Percentiles rank a stretch among this genome's conserved stretches.
phyloP scores from a whole-genome alignment of 2,888 invertebrate species.

The Ornithoptera alexandrae region DNA sequence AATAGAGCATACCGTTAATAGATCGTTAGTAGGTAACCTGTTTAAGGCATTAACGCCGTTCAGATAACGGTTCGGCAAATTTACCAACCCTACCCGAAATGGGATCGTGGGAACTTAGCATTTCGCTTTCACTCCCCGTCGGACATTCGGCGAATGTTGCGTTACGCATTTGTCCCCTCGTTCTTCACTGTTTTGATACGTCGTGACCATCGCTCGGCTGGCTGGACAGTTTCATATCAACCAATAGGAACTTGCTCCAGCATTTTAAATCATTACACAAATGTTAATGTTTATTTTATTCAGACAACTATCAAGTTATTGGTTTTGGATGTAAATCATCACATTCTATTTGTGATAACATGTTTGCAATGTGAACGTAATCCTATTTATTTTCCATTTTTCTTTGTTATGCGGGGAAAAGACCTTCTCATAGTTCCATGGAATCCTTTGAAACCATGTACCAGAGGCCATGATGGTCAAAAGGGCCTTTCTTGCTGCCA shows the following conservation, averaged over 20 bases:
- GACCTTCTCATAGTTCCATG: no score
- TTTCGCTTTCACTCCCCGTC: conserved; percentile 45
- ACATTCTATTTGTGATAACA: background rate
- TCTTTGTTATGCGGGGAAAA: no score
- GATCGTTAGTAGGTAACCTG: background rate
- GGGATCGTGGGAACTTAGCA: conserved; percentile 47
- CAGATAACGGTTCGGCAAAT: conserved; percentile 9
- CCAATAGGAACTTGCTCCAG: background rate
- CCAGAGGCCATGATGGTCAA: no score
- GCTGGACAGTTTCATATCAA: background rate
- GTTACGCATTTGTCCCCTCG: conserved; percentile 30
- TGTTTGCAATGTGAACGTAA: no score
- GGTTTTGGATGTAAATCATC: no score
- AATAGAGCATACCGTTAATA: background rate
- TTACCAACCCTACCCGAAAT: conserved; percentile 27
- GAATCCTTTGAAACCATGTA: no score
- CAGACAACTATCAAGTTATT: no score
- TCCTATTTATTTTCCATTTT: no score
- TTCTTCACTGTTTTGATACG: conserved; percentile 13
- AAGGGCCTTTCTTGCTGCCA: no score
- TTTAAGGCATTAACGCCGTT: conserved; percentile 12
- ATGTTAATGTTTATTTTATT: background rate
- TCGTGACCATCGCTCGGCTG: conserved; percentile 9
- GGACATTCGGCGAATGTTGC: conserved; percentile 31
- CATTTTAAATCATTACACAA: background rate